phyloP scores from a whole-genome alignment of 2,797 vertebrate species.

The Rhynchotus rufescens region DNA sequence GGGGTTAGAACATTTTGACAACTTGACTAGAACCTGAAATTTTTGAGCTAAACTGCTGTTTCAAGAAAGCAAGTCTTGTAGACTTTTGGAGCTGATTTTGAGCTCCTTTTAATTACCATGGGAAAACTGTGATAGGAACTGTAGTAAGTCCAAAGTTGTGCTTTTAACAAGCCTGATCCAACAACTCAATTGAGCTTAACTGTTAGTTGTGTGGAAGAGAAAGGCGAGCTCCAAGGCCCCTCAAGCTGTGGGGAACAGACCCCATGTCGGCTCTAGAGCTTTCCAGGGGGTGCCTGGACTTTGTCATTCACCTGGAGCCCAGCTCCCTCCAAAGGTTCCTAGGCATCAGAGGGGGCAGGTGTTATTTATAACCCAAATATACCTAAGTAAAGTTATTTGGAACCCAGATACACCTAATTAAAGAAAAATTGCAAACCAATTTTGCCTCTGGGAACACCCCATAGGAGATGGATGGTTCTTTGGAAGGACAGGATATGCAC shows the following conservation, averaged over 20 bases:
- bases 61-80: background rate
- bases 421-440: background rate
- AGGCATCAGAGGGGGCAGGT: background rate
- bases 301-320: background rate
- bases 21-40: background rate
- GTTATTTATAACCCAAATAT: background rate
- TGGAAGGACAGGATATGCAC: background rate
- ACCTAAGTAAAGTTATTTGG: background rate
- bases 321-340: background rate
- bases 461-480: background rate
- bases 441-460: background rate
- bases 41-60: background rate
- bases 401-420: background rate
- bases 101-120: background rate
- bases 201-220: background rate
- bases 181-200: background rate
- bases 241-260: conserved; percentile 22
- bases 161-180: background rate
- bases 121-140: background rate
- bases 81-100: background rate
- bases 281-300: background rate
- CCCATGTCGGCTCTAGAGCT: background rate
- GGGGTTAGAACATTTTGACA: background rate
- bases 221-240: background rate
- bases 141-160: background rate